Percentiles rank a stretch among this genome's conserved stretches.
Conservation (phyloP, 2,113 vertebrate genomes). For the Piliocolobus tephrosceles region DNA sequence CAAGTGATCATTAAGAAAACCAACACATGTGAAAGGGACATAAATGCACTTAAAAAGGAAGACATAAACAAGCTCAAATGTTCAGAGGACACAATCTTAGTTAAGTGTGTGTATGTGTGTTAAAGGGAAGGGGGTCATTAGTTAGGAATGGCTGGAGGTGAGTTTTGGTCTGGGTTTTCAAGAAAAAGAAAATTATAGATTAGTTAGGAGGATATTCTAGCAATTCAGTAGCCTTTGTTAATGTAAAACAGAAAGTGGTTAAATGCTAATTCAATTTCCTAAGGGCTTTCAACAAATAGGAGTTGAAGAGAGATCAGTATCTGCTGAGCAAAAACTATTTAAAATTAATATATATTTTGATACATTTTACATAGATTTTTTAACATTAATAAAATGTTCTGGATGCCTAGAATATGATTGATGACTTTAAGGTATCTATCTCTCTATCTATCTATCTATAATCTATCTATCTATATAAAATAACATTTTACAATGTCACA, state of each 20-base stretch:
- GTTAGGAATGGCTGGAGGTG: neutral
- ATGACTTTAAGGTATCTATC: neutral
- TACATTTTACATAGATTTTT: constrained; percentile 73
- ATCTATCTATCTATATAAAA: no score
- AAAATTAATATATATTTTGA: constrained; percentile 77
- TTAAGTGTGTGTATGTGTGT: neutral
- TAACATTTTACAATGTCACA: neutral
- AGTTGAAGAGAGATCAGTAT: constrained; percentile 75
- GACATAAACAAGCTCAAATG: constrained; percentile 44
- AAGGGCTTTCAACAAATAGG: constrained; percentile 75
- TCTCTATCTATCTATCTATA: no score
- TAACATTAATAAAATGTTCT: constrained; percentile 65
- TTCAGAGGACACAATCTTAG: constrained; percentile 40
- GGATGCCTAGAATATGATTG: neutral
- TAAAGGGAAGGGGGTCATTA: neutral
- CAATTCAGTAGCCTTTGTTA: constrained; percentile 16
- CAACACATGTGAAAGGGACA: constrained; percentile 49
- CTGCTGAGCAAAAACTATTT: constrained; percentile 79
- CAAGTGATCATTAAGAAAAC: constrained; percentile 51
- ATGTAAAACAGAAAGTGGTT: constrained; percentile 67
- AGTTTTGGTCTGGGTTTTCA: constrained; percentile 36
- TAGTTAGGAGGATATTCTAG: constrained; percentile 9
- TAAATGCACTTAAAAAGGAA: constrained; percentile 53
- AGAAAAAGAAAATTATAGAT: constrained; percentile 29
- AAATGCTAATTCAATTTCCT: constrained; percentile 75